Evolutionary conservation across 2,888 invertebrate genomes (phyloP).

Genomic region (Synergus gifuensis): DNA sequence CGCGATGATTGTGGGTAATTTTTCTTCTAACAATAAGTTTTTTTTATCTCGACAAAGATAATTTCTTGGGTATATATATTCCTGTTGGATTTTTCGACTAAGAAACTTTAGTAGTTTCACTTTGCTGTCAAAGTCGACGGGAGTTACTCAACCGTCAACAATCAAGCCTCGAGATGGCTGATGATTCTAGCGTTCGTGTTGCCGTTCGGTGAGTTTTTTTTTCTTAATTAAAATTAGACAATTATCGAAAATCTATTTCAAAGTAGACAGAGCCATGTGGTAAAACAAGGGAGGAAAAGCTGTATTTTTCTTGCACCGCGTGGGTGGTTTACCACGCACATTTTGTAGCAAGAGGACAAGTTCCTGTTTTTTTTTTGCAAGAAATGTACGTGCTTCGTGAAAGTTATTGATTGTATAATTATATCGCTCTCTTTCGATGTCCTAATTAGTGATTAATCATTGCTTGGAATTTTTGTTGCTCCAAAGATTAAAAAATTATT

Average conservation of each 20-base stretch:
- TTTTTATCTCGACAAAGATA: background rate
- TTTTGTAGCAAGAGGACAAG: background rate
- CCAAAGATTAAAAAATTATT: background rate
- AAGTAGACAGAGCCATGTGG: background rate
- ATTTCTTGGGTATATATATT: background rate
- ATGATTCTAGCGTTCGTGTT: conserved; percentile 76
- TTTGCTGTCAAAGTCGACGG: conserved; percentile 48
- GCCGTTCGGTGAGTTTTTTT: conserved; percentile 73
- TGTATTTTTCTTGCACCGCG: conserved; percentile 17
- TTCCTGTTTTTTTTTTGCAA: conserved; percentile 7
- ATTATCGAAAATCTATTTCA: background rate
- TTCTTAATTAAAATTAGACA: conserved; percentile 4
- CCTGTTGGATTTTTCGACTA: conserved; percentile 2
- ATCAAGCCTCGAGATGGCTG: conserved; percentile 69
- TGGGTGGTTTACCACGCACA: conserved; percentile 8
- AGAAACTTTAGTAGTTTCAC: conserved; percentile 20
- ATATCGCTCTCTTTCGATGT: conserved; percentile 5
- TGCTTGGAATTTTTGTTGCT: background rate
- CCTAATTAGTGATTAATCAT: conserved; percentile 25
- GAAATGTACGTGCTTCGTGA: conserved; percentile 41
- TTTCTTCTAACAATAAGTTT: background rate
- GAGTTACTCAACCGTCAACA: conserved; percentile 50
- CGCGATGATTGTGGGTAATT: conserved; percentile 6
- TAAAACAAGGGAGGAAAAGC: background rate
- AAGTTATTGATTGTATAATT: conserved; percentile 50